Base-by-base conservation (phyloP, 2,113 vertebrate species). In the Herpailurus yagouaroundi region DNA sequence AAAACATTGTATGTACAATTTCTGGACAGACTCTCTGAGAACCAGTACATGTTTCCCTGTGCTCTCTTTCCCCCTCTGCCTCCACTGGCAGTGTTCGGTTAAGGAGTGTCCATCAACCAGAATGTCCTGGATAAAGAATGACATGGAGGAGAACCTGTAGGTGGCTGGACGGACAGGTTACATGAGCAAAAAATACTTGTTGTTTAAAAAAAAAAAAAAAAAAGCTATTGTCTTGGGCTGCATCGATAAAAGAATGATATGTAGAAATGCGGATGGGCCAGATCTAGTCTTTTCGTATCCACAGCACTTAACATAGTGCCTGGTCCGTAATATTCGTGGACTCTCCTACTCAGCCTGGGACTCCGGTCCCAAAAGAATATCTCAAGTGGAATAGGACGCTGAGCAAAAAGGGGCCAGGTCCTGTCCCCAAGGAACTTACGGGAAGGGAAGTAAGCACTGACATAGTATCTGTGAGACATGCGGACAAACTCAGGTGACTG, bases 31-130 rank as follows among this genome's bases (percentile, higher is more conserved):
- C 38, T 18, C 63, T 5, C 33, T 33, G n/a, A 18, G 19, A 15
- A 15, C 60, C 16, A 31, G 16, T 15, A 7, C 50, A 19, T 48
- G 52, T 6, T 71, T 41, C 16, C 31, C 21, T 4, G 0, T 11
- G 77, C 64, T 80, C n/a, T 16, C 33, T 36, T 3, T 68, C 19
- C 55, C 79, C 19, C 15, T 84, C 69, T 48, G 52, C 52, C 9
- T 4, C 25, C 0, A n/a, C 38, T 60, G n/a, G 36, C 68, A 0
- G 1, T 36, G 52, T 9, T 57, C n/a, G 18, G 31, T 4, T 14
- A 21, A 11, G 41, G n/a, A 23, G 23, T 1, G 21, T 48, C 23
- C 29, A 6, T 19, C 25, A 76, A 33, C 23, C 55, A 63, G 12
- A 21, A 16, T 18, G 18, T 55, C 25, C 86, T 8, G 6, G 38